These are phyloP conservation scores for Stichopus horrens DNA, from an alignment of 53 echinoderm and acorn worm genomes.

Conservation along the genomic window DNA sequence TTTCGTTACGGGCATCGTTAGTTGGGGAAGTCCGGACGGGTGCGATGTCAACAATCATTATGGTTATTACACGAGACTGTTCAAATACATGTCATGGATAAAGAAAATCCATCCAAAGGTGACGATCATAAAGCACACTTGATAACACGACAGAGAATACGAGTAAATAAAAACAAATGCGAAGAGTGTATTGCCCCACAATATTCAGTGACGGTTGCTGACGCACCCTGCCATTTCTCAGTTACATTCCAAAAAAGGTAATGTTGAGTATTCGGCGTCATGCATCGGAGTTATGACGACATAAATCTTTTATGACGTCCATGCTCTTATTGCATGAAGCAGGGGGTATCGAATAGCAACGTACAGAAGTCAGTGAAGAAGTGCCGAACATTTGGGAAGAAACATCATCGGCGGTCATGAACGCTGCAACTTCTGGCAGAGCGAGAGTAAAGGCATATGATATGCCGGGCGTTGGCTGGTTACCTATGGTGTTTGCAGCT, in stretches of 20 bases:
- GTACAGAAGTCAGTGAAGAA: too few relatives aligned
- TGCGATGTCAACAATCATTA: conserved; percentile 68
- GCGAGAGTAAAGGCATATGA: background rate
- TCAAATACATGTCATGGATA: conserved; percentile 80
- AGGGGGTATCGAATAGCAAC: too few relatives aligned
- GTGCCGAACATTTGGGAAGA: too few relatives aligned
- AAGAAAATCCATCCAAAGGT: conserved; percentile 43
- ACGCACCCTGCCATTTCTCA: background rate
- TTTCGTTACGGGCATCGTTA: conserved; percentile 84
- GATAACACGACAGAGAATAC: background rate
- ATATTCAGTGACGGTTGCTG: background rate
- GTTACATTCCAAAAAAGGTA: background rate
- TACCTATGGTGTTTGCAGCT: background rate
- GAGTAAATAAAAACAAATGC: background rate
- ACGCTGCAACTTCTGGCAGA: too few relatives aligned
- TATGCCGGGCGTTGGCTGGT: background rate
- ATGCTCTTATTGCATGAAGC: too few relatives aligned
- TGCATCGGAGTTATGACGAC: too few relatives aligned
- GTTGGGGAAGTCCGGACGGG: conserved; percentile 83
- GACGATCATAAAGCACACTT: conserved; percentile 10
- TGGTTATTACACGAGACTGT: conserved; percentile 81
- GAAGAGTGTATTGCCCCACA: background rate
- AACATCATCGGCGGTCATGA: too few relatives aligned
- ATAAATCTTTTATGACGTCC: too few relatives aligned
- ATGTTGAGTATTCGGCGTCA: background rate